Conservation (phyloP, 2,888 invertebrate genomes). For the Calephelis perditalis region DNA sequence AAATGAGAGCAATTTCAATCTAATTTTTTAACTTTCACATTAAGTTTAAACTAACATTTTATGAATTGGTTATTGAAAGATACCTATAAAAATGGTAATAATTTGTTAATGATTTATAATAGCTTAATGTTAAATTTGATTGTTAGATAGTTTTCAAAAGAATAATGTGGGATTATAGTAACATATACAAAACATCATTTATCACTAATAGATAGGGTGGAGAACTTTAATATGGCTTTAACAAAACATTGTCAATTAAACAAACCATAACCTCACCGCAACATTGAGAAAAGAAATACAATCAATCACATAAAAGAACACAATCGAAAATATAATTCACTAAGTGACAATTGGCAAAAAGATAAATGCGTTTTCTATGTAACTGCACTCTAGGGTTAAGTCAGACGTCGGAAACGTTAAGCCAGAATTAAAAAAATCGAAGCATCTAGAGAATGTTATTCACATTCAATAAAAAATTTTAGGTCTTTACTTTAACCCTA, state of each 20-base stretch:
- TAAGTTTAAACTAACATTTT: neutral
- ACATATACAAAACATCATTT: constrained; percentile 23
- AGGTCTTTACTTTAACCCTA: too few relatives aligned
- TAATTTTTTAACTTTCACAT: neutral
- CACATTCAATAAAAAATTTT: too few relatives aligned
- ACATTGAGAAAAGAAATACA: constrained; percentile 48
- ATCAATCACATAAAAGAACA: constrained; percentile 53
- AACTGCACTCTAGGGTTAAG: constrained; percentile 41
- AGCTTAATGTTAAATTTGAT: neutral
- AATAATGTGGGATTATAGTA: neutral
- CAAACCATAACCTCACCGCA: constrained; percentile 57
- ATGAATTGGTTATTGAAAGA: constrained; percentile 14
- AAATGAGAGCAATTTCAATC: too few relatives aligned
- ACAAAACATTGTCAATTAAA: constrained; percentile 35
- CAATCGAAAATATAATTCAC: constrained; percentile 40
- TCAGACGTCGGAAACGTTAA: constrained; percentile 21
- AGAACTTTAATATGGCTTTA: constrained; percentile 20
- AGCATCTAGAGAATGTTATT: too few relatives aligned
- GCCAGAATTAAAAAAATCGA: too few relatives aligned
- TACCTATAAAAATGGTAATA: neutral
- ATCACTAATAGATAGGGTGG: constrained; percentile 29
- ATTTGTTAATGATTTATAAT: too few relatives aligned
- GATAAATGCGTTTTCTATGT: constrained; percentile 47
- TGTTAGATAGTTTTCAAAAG: constrained; percentile 1
- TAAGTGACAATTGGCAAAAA: constrained; percentile 42